Conservation (phyloP, 2,888 invertebrate genomes). For the Atrina japonica region DNA sequence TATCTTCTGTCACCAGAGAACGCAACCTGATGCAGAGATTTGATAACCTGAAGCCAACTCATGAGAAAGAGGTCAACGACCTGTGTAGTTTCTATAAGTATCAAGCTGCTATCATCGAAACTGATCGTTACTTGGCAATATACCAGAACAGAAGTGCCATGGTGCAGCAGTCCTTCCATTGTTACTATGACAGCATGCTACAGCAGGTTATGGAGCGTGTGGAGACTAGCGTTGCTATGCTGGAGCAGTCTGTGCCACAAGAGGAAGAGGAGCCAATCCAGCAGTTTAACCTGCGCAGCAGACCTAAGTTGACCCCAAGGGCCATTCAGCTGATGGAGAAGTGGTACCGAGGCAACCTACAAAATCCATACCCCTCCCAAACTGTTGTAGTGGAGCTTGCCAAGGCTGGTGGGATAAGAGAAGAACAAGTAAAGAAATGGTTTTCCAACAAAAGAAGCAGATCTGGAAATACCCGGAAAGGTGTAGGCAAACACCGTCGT, state of each 20-base stretch:
- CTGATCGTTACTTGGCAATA: constrained; percentile 50
- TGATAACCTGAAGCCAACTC: constrained; percentile 39
- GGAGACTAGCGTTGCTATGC: constrained; percentile 49
- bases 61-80: constrained; percentile 51
- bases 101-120: constrained; percentile 57
- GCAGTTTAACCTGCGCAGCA: constrained; percentile 18
- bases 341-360: constrained; percentile 67
- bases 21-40: constrained; percentile 50
- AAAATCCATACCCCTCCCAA: constrained; percentile 68
- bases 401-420: constrained; percentile 57
- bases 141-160: constrained; percentile 19
- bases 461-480: background rate
- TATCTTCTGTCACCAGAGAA: constrained; percentile 37
- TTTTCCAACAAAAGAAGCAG: constrained; percentile 73
- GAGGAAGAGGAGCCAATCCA: background rate
- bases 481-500: too few species aligned
- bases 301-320: constrained; percentile 53
- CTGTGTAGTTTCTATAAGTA: constrained; percentile 51
- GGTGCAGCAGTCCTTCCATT: constrained; percentile 50
- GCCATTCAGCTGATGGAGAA: constrained; percentile 59
- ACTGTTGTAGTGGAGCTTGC: constrained; percentile 58
- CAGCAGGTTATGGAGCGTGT: constrained; percentile 57
- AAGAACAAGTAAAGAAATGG: constrained; percentile 73
- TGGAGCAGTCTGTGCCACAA: constrained; percentile 27
- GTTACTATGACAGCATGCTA: constrained; percentile 58